A percentile compares a stretch with the other conserved stretches of the same genome.
Evolutionary conservation across 2,797 vertebrate species (phyloP).

Genomic region (Telmatherina bonti): DNA sequence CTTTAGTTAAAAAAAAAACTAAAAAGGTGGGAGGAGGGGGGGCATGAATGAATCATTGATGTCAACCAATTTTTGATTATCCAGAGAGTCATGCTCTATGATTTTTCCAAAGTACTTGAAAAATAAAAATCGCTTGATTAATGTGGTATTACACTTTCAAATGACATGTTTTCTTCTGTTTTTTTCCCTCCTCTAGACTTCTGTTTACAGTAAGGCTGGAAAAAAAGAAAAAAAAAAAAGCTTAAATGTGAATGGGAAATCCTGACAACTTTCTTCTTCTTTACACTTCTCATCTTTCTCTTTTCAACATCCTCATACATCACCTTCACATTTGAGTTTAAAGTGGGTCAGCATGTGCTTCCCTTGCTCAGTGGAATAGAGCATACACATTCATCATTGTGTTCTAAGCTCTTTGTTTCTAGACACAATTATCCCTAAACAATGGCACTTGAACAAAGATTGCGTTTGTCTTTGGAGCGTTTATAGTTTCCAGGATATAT

Average conservation of each 20-base stretch:
- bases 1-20: too few species aligned
- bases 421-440: slow-evolving; percentile 77
- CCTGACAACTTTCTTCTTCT: slow-evolving; percentile 37
- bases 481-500: slow-evolving; percentile 47
- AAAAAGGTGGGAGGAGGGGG: too few species aligned
- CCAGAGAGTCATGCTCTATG: too few species aligned
- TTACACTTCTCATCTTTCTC: slow-evolving; percentile 37
- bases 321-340: slow-evolving; percentile 73
- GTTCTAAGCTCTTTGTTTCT: slow-evolving; percentile 73
- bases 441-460: slow-evolving; percentile 69
- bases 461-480: slow-evolving; percentile 40
- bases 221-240: neutral
- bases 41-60: too few species aligned
- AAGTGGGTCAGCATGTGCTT: slow-evolving; percentile 78
- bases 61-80: too few species aligned
- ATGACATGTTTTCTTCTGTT: neutral
- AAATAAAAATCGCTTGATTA: too few species aligned
- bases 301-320: slow-evolving; percentile 68
- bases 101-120: too few species aligned
- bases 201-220: neutral
- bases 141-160: neutral
- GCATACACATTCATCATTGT: slow-evolving; percentile 78
- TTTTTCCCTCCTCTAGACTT: neutral
- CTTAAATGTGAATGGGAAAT: slow-evolving; percentile 49
- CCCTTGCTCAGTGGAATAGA: slow-evolving; percentile 67